phyloP scores from a whole-genome alignment of 1,140 invertebrate genomes.

The Steinernema feltiae region DNA sequence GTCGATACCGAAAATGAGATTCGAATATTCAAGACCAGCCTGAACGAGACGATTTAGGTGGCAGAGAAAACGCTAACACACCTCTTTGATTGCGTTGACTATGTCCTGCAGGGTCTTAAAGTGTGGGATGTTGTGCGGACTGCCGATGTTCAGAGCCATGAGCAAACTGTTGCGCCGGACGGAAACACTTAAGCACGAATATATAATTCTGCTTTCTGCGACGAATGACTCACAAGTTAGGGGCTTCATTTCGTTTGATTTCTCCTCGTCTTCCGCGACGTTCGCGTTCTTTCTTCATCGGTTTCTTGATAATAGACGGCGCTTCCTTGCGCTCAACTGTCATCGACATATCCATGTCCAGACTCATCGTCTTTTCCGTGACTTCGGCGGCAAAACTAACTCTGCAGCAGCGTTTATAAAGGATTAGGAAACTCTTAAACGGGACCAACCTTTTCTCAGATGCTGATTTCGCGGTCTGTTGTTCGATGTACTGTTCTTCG shows the following conservation, averaged over 20 bases:
- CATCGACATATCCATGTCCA: slow-evolving; percentile 44
- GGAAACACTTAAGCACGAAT: slow-evolving; percentile 42
- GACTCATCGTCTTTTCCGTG: slow-evolving; percentile 45
- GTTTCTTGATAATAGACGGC: slow-evolving; percentile 54
- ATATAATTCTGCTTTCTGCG: not conserved
- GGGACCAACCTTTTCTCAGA: not conserved
- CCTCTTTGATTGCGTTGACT: slow-evolving; percentile 53
- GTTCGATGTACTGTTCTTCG: not conserved
- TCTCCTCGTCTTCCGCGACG: slow-evolving; percentile 41
- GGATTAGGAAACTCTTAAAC: not conserved
- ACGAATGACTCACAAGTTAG: slow-evolving; percentile 45
- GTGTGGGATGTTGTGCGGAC: slow-evolving; percentile 54
- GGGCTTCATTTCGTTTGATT: slow-evolving; percentile 51
- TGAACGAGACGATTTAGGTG: slow-evolving; percentile 32
- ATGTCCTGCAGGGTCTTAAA: slow-evolving; percentile 58
- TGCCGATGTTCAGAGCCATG: slow-evolving; percentile 56
- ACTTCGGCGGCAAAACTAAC: slow-evolving; percentile 56
- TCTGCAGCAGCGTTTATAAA: slow-evolving; percentile 27
- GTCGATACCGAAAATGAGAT: slow-evolving; percentile 62
- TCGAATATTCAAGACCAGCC: slow-evolving; percentile 61
- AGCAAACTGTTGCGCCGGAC: slow-evolving; percentile 53
- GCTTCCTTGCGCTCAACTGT: slow-evolving; percentile 27
- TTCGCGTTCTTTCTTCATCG: slow-evolving; percentile 55
- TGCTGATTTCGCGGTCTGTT: not conserved
- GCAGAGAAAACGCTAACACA: slow-evolving; percentile 24